Evolutionary conservation across 2,797 vertebrate species (phyloP).

Genomic region (Graptemys geographica): DNA sequence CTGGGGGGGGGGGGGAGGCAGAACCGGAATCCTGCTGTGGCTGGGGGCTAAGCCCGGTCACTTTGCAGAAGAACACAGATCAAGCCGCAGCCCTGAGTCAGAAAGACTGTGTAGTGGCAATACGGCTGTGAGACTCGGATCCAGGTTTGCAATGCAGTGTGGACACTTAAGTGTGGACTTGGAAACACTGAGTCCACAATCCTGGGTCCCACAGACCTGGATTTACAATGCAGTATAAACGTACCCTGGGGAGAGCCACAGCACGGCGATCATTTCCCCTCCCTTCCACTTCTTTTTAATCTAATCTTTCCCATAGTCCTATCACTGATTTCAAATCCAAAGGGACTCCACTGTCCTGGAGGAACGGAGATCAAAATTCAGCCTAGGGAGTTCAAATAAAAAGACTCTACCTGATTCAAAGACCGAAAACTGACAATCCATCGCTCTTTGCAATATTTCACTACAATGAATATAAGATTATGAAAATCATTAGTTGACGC

Average conservation of each 20-base stretch:
- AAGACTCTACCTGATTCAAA: background rate
- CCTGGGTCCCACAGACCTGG: no score
- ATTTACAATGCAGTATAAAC: no score
- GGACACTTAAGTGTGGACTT: background rate
- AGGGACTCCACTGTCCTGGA: background rate
- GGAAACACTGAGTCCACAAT: background rate
- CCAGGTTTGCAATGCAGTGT: background rate
- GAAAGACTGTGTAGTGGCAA: background rate
- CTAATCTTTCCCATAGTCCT: accelerated
- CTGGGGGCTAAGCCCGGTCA: background rate
- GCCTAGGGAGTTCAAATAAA: background rate
- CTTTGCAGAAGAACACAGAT: background rate
- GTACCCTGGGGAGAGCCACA: background rate
- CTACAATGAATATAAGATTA: background rate
- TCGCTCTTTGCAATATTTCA: background rate
- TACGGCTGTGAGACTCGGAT: background rate
- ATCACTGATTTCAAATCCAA: background rate
- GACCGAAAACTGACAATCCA: background rate
- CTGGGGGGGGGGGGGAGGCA: background rate
- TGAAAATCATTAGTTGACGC: background rate
- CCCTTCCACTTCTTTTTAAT: background rate
- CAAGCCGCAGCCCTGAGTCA: background rate
- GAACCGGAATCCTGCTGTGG: background rate
- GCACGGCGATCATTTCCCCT: background rate
- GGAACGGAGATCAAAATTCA: background rate